Base-by-base conservation (phyloP, 2,113 vertebrate species). In the Chamaea fasciata region DNA sequence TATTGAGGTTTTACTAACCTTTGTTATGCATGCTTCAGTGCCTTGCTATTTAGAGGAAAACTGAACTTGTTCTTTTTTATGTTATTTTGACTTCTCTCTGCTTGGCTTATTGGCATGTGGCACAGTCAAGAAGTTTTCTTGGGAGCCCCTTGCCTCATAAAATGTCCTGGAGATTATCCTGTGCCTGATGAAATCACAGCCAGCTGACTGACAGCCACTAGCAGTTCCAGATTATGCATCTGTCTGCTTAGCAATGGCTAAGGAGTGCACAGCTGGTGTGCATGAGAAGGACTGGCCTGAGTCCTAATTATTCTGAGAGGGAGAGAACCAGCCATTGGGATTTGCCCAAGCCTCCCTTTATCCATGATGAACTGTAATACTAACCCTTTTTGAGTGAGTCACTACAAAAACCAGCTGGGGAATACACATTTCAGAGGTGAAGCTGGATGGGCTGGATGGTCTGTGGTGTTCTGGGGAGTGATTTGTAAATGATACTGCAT, bases 271-370 rank as follows among this genome's bases (percentile, higher is more conserved):
- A 93, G 87, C 87, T 95, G 95, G 67, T 85, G 87, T 83, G 55
- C 63, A 57, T 88, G 88, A 67, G 78, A 64, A 79, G 41, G 62
- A 52, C 67, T 95, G 87, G 78, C 75, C 41, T 16, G 17, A 44
- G 46, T 90, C 94, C 76, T 95, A 70, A 91, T 86, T 73, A 41
- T 37, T 85, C 79, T 88, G 65, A 59, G 62, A 76, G 60, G 74
- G 77, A 92, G 80, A 76, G 57, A 93, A 96, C 26, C 57, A 95
- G 75, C 75, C 82, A 33, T 10, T 95, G 94, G 94, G 92, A 95
- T 79, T 95, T 3, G 1, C 78, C 90, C 75, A 95, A 90, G 53
- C 41, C 82, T 88, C 53, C 37, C 49, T 90, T 88, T 46, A 57
- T 83, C 70, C 75, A 7, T 37, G 82, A 93, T 80, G 88, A 92